phyloP scores from a whole-genome alignment of 2,797 vertebrate species.

The Epinephelus awoara region DNA sequence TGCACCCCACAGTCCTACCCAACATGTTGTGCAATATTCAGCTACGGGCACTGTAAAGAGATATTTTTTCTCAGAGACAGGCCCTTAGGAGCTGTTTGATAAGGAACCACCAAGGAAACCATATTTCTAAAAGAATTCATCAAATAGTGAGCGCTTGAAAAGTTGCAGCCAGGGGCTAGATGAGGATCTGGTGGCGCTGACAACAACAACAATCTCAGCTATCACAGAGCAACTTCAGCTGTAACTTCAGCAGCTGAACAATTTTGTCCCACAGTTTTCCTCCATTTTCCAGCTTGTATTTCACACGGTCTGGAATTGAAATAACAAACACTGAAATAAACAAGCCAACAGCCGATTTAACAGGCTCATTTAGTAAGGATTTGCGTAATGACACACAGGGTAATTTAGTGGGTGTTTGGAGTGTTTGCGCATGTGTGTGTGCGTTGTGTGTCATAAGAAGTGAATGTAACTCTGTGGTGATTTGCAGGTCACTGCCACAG shows the following conservation, averaged over 20 bases:
- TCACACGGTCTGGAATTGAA: not conserved
- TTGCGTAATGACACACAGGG: not conserved
- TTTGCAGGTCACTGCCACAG: conserved; percentile 59
- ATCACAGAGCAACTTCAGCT: not conserved
- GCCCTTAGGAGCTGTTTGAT: not conserved
- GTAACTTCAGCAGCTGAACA: not conserved
- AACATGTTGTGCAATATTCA: conserved; percentile 2
- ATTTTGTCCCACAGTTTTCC: not conserved
- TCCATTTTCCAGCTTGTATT: not conserved
- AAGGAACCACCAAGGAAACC: conserved; percentile 5
- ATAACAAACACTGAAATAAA: conserved; percentile 2
- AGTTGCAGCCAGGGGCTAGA: not conserved
- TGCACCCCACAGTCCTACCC: not conserved
- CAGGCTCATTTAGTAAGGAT: conserved; percentile 11
- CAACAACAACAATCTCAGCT: not conserved
- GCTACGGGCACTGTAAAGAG: not conserved
- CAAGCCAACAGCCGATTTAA: not conserved
- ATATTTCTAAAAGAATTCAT: not conserved
- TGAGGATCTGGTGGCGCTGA: conserved; percentile 11
- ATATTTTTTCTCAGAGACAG: not conserved
- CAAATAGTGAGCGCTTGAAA: not conserved
- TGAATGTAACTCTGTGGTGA: conserved; percentile 32
- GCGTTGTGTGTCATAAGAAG: conserved; percentile 1
- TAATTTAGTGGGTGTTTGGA: conserved; percentile 9
- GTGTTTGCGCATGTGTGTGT: not conserved